Conservation (phyloP, 23 tunicate species). For the Aplidium turbinatum region DNA sequence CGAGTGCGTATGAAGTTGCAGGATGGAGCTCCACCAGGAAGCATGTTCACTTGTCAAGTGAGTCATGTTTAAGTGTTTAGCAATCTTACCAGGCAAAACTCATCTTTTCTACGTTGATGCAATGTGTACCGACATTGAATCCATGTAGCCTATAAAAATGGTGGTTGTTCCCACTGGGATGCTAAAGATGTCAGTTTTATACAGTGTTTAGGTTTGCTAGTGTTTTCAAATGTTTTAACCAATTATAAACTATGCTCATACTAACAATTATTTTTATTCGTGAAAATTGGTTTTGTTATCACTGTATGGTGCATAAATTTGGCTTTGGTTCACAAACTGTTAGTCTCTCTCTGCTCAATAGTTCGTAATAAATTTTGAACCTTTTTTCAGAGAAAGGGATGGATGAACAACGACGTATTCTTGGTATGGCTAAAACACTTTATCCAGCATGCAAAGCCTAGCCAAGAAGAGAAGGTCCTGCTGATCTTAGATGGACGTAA, state of each 20-base stretch:
- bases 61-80: background rate
- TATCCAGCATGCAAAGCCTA: slow-evolving; percentile 9
- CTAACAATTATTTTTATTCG: slow-evolving; percentile 3
- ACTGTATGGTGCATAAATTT: too few relatives aligned
- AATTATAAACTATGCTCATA: slow-evolving; percentile 3
- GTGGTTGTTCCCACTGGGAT: slow-evolving; percentile 6
- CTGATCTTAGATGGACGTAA: slow-evolving; percentile 17
- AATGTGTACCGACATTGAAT: slow-evolving; percentile 2
- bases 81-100: slow-evolving; percentile 3
- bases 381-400: slow-evolving; percentile 18
- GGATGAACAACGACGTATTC: slow-evolving; percentile 19
- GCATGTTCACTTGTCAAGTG: slow-evolving; percentile 27
- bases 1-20: background rate
- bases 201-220: background rate
- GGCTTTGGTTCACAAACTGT: background rate
- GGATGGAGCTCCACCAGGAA: slow-evolving; percentile 41
- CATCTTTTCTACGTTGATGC: slow-evolving; percentile 4
- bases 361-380: slow-evolving; percentile 5
- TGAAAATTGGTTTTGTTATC: slow-evolving; percentile 1
- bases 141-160: background rate
- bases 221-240: too few relatives aligned
- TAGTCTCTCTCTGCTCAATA: slow-evolving; percentile 4
- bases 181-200: background rate
- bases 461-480: slow-evolving; percentile 5
- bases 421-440: slow-evolving; percentile 6